Evolutionary conservation across 2,113 vertebrate genomes (phyloP).

Genomic region (Phaetusa simplex): DNA sequence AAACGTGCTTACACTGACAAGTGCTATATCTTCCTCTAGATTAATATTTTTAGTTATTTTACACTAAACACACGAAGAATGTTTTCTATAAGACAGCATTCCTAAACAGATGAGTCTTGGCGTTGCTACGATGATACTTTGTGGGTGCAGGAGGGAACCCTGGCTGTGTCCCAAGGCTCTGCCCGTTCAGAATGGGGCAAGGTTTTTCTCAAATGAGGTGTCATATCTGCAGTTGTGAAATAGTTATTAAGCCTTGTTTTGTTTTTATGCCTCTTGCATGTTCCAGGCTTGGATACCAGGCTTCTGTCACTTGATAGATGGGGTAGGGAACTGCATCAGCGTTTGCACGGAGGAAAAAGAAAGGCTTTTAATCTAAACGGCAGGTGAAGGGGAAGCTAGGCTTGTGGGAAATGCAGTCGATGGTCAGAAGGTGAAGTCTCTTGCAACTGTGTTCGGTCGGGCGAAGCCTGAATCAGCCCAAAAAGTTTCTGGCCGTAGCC

Average conservation of each 20-base stretch:
- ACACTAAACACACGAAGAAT: neutral
- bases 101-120: neutral
- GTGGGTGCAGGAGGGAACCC: neutral
- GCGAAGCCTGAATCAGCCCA: neutral
- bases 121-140: neutral
- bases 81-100: neutral
- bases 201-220: neutral
- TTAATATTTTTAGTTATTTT: neutral
- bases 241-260: neutral
- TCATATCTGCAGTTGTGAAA: neutral
- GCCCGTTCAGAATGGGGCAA: neutral
- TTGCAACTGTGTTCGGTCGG: neutral
- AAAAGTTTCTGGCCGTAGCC: slow-evolving; percentile 48
- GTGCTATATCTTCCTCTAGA: neutral
- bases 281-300: neutral
- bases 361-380: neutral
- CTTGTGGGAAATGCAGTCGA: neutral
- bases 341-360: neutral
- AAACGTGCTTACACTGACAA: neutral
- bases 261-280: neutral
- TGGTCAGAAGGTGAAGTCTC: neutral
- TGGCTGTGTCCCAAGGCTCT: neutral
- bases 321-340: neutral
- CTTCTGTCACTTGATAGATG: too few species aligned
- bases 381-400: neutral